A percentile compares a stretch with the other conserved stretches of the same genome.
Conservation (phyloP, 2,888 invertebrate species). For the Spicauda simplicius region DNA sequence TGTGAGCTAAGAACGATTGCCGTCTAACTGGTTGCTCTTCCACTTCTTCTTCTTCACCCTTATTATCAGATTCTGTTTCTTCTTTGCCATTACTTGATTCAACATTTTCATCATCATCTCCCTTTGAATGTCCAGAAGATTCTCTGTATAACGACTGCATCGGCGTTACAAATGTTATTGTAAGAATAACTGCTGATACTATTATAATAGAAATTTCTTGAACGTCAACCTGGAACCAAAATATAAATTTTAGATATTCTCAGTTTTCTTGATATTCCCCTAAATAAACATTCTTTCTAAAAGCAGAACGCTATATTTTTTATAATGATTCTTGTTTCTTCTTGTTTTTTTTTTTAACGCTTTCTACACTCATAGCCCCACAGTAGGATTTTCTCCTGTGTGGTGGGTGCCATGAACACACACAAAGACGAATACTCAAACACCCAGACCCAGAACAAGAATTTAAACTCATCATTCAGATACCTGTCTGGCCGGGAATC, state of each 20-base stretch:
- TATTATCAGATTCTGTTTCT: conserved; percentile 39
- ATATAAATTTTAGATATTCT: background rate
- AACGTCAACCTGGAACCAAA: conserved; percentile 49
- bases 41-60: conserved; percentile 51
- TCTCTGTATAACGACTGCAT: conserved; percentile 79
- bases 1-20: conserved; percentile 68
- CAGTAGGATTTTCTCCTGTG: too few relatives aligned
- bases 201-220: conserved; percentile 83
- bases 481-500: too few relatives aligned
- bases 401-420: too few relatives aligned
- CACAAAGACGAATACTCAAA: too few relatives aligned
- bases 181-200: conserved; percentile 79
- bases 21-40: conserved; percentile 54
- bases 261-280: too few relatives aligned
- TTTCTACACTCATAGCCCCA: too few relatives aligned
- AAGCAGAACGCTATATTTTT: too few relatives aligned
- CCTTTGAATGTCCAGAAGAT: conserved; percentile 50
- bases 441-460: too few relatives aligned
- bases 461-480: too few relatives aligned
- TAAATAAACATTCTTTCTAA: too few relatives aligned
- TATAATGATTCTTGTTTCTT: too few relatives aligned
- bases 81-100: conserved; percentile 42
- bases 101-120: conserved; percentile 39
- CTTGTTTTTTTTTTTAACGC: too few relatives aligned
- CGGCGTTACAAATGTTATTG: conserved; percentile 87